A percentile compares a stretch with the other conserved stretches of the same genome.
Conservation (phyloP, 2,888 invertebrate genomes). For the Carpatolechia fugitivella region DNA sequence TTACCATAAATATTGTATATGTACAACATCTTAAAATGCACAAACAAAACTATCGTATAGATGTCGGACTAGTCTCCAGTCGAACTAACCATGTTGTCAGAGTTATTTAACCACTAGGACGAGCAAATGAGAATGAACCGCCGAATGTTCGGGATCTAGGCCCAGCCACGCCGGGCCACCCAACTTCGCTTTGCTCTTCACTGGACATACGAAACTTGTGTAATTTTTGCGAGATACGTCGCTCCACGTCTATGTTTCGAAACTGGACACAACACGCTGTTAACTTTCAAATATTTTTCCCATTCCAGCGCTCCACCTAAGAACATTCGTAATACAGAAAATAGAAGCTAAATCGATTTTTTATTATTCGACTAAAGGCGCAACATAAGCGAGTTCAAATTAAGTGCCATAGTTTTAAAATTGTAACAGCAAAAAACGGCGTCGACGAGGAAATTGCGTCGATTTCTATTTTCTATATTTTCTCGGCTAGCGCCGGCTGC, state of each 20-base stretch:
- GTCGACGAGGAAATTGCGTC: constrained; percentile 40
- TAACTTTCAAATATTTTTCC: constrained; percentile 35
- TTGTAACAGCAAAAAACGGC: constrained; percentile 39
- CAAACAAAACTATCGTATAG: too few relatives aligned
- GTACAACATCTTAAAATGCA: too few relatives aligned
- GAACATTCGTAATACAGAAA: not conserved
- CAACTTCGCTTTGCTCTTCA: constrained; percentile 37
- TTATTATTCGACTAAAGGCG: constrained; percentile 33
- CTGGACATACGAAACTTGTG: constrained; percentile 51
- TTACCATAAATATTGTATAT: too few relatives aligned
- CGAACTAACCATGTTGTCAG: not conserved
- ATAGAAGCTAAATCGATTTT: constrained; percentile 26
- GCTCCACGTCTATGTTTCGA: constrained; percentile 29
- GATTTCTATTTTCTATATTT: constrained; percentile 41
- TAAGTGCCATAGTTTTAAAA: constrained; percentile 39
- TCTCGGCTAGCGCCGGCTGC: constrained; percentile 28
- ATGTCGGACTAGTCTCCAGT: too few relatives aligned
- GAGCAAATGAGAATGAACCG: not conserved
- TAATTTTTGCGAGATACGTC: constrained; percentile 59
- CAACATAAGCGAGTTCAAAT: constrained; percentile 36
- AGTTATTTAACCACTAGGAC: not conserved
- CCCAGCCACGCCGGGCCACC: constrained; percentile 15
- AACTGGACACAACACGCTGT: constrained; percentile 27
- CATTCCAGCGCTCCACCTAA: constrained; percentile 6
- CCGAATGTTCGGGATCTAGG: not conserved